Conservation (phyloP, 2,888 invertebrate genomes). For the Argyresthia goedartella region DNA sequence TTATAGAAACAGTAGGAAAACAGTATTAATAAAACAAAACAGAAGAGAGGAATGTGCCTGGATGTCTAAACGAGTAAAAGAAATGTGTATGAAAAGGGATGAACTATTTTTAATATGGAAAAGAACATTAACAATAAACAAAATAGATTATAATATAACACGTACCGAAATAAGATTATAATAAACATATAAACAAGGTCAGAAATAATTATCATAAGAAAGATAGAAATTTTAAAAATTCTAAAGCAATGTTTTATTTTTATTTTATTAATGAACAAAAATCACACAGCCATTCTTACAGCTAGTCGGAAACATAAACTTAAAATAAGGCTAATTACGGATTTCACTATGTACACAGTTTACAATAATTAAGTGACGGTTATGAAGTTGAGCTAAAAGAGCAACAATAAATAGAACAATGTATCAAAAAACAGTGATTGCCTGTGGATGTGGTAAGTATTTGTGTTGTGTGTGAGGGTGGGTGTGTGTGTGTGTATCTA, state of each 20-base stretch:
- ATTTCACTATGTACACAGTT: no score
- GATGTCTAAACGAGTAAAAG: background rate
- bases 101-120: background rate
- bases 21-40: background rate
- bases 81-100: background rate
- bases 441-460: no score
- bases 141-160: background rate
- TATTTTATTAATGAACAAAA: no score
- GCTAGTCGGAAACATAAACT: no score
- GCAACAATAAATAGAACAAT: no score
- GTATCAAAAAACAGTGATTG: no score
- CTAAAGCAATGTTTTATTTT: background rate
- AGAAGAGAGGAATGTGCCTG: background rate
- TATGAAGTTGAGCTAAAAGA: no score
- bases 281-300: no score
- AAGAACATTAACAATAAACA: background rate
- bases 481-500: no score
- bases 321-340: no score
- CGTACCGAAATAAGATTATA: background rate
- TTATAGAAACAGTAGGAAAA: background rate
- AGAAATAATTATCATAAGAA: background rate
- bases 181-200: background rate
- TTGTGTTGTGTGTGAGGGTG: no score
- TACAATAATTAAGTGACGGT: no score
- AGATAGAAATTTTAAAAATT: background rate